Evolutionary conservation across 2,113 vertebrate species (phyloP), one percentile per base, ranked within the genome.

Genomic region (Salvelinus fontinalis): DNA sequence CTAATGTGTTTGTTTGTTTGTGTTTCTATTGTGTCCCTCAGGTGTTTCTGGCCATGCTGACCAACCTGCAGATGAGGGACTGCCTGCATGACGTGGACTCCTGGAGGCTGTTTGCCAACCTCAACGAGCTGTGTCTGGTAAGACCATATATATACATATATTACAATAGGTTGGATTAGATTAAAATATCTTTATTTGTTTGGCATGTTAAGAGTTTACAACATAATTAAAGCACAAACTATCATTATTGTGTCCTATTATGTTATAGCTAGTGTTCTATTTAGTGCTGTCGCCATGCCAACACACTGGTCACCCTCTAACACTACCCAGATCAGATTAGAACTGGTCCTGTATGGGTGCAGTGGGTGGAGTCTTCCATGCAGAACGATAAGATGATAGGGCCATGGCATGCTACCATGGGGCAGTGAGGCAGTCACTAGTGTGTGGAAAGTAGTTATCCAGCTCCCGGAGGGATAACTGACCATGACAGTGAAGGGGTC

Each of bases 61-160:
- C 89, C 60, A 89, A 93, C 51, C 92, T 98, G 62, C 94, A 97
- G 85, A 87, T 71, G 73, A 93, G 89, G 9, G 94, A 92, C 14
- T 94, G 94, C 87, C 93, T 98, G 20, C 76, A 87, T 64, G 95
- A 98, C 72, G 91, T 97, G 34, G 95, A 96, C 78, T 78, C 86
- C 34, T 94, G 94, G 94, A 92, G 93, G 79, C 93, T 98, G 75
- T 97, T 97, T 49, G 94, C 94, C 26, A 98, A 98, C 84, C 93
- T 97, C 81, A 95, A 94, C 13, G 95, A 96, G 67, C 92, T 97
- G 83, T 96, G 94, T 85, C 91, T 97, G 96, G 96, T 97, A 85
- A 94, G 92, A 75, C 54, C 20, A 11, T 44, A 44, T 9, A 11
- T 44, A 11, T 44, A 44, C 9, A 11, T 44, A 20, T 44, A 4